phyloP scores from a whole-genome alignment of 2,797 vertebrate genomes.

The Zalophus californianus region DNA sequence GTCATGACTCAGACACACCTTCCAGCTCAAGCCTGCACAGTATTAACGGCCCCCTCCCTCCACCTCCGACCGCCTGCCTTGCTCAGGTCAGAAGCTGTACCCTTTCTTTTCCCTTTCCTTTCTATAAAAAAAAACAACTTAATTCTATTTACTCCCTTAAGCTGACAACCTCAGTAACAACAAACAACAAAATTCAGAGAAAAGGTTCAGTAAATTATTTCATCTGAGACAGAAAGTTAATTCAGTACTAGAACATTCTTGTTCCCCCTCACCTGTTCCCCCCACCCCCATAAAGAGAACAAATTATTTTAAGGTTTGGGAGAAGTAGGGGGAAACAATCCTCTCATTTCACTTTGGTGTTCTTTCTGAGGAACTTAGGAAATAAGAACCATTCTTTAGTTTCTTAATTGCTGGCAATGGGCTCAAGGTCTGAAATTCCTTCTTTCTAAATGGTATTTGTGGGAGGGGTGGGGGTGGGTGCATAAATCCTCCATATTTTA shows the following conservation, averaged over 20 bases:
- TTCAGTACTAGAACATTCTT: conserved; percentile 46
- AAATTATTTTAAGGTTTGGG: not conserved
- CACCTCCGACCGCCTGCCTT: not conserved
- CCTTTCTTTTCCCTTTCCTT: fast-evolving
- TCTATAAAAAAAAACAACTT: conserved; percentile 40
- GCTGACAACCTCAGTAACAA: not conserved
- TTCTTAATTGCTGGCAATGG: not conserved
- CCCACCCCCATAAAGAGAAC: not conserved
- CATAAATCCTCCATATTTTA: not conserved
- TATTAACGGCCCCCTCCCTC: not conserved
- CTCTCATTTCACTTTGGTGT: conserved; percentile 11
- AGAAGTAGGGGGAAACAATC: not conserved
- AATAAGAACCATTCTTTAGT: not conserved
- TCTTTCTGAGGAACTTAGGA: not conserved
- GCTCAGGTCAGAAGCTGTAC: not conserved
- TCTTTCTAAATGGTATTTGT: conserved; percentile 21
- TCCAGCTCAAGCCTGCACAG: conserved; percentile 47
- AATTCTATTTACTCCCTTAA: conserved; percentile 65
- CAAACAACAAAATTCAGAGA: not conserved
- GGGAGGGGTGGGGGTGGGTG: fast-evolving
- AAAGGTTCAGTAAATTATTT: conserved; percentile 60
- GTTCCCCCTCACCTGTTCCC: not conserved
- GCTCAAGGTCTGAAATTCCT: not conserved
- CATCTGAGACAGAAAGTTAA: not conserved
- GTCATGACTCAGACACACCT: conserved; percentile 54